Evolutionary conservation across 2,797 vertebrate species (phyloP).

Genomic region (Periophthalmus magnuspinnatus): DNA sequence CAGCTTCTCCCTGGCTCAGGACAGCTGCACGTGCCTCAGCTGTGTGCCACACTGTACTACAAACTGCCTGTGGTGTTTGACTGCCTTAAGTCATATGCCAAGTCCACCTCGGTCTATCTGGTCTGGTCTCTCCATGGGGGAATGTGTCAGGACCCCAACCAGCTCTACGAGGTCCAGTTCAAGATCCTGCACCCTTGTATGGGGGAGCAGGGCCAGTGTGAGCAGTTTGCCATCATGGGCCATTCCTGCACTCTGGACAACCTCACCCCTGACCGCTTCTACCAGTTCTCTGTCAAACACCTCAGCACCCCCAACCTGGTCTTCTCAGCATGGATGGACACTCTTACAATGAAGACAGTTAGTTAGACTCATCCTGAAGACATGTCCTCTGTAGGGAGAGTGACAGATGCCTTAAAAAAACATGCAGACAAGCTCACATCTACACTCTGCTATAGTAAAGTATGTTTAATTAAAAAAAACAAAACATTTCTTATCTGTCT

Average conservation of each 20-base stretch:
- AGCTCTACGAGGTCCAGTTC: neutral
- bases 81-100: neutral
- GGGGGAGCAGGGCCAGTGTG: neutral
- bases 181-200: neutral
- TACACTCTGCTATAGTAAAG: too few relatives aligned
- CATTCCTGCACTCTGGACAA: neutral
- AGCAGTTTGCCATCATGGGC: too few relatives aligned
- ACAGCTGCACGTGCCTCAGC: neutral
- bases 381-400: too few relatives aligned
- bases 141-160: neutral
- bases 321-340: neutral
- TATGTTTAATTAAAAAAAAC: too few relatives aligned
- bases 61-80: neutral
- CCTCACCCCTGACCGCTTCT: neutral
- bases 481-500: neutral
- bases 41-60: neutral
- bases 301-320: neutral
- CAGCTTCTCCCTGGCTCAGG: neutral
- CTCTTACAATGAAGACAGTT: neutral
- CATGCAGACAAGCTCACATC: too few relatives aligned
- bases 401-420: too few relatives aligned
- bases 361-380: neutral
- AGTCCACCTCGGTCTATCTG: neutral
- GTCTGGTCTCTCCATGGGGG: neutral
- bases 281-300: neutral